phyloP scores from a whole-genome alignment of 2,113 vertebrate species.

The Antechinus flavipes region DNA sequence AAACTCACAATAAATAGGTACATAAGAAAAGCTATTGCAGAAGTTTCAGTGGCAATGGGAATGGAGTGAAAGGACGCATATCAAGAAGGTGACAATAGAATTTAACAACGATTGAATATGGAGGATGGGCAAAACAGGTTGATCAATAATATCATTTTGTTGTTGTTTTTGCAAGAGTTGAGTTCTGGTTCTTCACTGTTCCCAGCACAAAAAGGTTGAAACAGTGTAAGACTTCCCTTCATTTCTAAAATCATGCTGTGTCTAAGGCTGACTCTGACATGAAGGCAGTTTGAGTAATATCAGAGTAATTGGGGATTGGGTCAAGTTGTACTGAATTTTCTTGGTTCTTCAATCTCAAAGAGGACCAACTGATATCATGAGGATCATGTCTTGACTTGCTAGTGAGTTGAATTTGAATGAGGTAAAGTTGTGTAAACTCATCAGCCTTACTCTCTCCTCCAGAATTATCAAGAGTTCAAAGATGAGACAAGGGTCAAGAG shows the following conservation, averaged over 20 bases:
- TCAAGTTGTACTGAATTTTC: neutral
- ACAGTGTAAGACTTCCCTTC: too few relatives aligned
- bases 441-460: too few relatives aligned
- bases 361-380: too few relatives aligned
- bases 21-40: neutral
- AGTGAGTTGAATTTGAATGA: too few relatives aligned
- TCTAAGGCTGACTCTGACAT: neutral
- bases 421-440: too few relatives aligned
- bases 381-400: too few relatives aligned
- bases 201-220: too few relatives aligned
- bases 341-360: too few relatives aligned
- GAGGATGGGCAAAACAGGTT: neutral
- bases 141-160: neutral
- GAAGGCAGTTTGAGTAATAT: neutral
- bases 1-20: neutral
- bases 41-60: neutral
- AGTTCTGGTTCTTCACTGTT: too few relatives aligned
- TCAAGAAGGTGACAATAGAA: neutral
- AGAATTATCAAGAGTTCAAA: too few relatives aligned
- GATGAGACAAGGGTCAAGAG: too few relatives aligned
- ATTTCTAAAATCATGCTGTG: neutral
- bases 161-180: neutral
- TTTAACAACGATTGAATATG: neutral
- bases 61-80: neutral
- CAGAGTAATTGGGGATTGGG: neutral